These are phyloP conservation scores for Fringilla coelebs DNA, from an alignment of 2,797 vertebrate genomes.

Conservation along the genomic window DNA sequence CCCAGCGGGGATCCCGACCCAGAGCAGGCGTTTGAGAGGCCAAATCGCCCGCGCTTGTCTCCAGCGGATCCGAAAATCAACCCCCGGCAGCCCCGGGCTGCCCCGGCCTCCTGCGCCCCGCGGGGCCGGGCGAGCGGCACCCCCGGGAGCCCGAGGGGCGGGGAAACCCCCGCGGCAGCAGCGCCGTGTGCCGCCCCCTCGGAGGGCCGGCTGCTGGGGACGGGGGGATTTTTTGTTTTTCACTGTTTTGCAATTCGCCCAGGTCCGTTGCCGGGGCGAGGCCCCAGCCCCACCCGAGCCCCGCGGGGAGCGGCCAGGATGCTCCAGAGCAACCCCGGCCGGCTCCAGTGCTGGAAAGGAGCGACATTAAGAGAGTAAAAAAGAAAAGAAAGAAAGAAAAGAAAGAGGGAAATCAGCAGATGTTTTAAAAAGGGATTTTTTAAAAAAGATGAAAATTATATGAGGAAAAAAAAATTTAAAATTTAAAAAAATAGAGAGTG, in stretches of 20 bases:
- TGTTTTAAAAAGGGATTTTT: not conserved
- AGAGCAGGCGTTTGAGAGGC: not conserved
- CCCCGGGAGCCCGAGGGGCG: not conserved
- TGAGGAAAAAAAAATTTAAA: not conserved
- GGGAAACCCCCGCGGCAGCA: not conserved
- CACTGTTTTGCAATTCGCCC: not conserved
- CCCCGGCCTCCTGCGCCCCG: not conserved
- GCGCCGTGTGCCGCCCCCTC: not conserved
- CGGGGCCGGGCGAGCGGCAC: not conserved
- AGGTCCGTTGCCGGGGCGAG: not conserved
- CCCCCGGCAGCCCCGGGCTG: not conserved
- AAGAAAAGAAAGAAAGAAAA: too few relatives aligned
- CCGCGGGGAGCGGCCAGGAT: not conserved
- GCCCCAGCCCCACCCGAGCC: not conserved
- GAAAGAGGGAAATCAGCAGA: not conserved
- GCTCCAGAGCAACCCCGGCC: not conserved
- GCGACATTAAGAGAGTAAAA: not conserved
- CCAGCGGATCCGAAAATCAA: not conserved
- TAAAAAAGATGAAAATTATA: not conserved
- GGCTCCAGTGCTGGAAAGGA: too few relatives aligned
- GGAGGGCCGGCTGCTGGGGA: rapidly evolving
- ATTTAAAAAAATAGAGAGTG: not conserved
- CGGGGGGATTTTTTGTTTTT: not conserved
- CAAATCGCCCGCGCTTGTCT: not conserved
- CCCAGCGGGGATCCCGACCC: not conserved